Evolutionary conservation across 1,140 invertebrate genomes (phyloP), one percentile per base, ranked within the genome.

Genomic region (Hyposmocoma kahamanoa): DNA sequence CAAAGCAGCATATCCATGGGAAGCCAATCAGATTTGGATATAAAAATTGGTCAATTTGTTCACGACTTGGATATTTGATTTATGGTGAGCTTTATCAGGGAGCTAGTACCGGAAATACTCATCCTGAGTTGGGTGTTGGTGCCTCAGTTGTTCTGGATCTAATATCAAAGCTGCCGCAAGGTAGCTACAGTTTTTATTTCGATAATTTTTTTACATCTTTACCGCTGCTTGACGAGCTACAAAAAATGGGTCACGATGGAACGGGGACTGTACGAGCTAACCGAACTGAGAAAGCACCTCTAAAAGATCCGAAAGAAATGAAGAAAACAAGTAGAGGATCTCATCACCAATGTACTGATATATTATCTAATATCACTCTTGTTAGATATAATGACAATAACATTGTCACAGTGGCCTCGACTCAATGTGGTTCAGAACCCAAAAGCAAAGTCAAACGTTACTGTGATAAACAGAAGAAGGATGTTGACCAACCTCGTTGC

Each of bases 381-480:
- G 54, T 68, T 11, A 32, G 53, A 26, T 72, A 68, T 59, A 50
- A 59, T 22, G 67, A 76, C 34, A 73, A 69, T 58, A 59, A 53
- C 30, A 49, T 67, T 46, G 64, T 70, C 13, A 65, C 61, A 28
- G 45, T 67, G n/a, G 67, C 59, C 15, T 64, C 63, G 15, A 72
- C 62, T 24, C 50, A 53, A 41, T 49, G 49, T 22, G 72, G 63
- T 22, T 43, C 59, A 15, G 15, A 59, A 18, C 69, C 73, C 13
- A 38, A 69, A 1, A 19, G 55, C 1, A 48, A 60, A 21, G 71
- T 66, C 2, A 69, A 62, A 41, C 47, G 69, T 22, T 74, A 50
- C 38, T 64, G 53, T 22, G 52, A 50, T n/a, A n/a, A n/a, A n/a
- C n/a, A n/a, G 15, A 56, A 44, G 18, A 65, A 57, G 42, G 54